Conservation (phyloP, 2,797 vertebrate species). For the Dermochelys coriacea region DNA sequence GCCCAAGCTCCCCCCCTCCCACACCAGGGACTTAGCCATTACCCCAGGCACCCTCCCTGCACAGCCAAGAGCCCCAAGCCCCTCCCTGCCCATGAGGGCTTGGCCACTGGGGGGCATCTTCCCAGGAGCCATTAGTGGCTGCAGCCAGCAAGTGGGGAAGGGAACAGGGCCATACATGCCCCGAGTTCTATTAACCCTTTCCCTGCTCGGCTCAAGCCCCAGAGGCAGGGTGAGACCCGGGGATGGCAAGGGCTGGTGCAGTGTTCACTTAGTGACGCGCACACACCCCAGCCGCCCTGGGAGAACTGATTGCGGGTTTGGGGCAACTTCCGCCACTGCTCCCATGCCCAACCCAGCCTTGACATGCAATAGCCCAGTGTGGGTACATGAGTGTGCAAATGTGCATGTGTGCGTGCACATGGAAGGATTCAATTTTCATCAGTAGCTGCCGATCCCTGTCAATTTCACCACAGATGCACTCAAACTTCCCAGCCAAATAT, state of each 20-base stretch:
- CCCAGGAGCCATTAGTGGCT: not conserved
- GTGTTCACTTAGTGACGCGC: not conserved
- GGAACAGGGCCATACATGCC: not conserved
- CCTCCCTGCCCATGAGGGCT: not conserved
- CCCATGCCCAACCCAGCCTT: not conserved
- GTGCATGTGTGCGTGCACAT: accelerated
- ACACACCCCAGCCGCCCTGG: no score
- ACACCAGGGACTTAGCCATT: not conserved
- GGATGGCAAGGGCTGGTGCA: not conserved
- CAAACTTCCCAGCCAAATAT: not conserved
- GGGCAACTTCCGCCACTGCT: not conserved
- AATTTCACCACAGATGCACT: not conserved
- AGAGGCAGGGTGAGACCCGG: not conserved
- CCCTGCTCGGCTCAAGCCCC: not conserved
- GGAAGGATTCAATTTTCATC: not conserved
- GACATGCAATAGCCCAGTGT: not conserved
- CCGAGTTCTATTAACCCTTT: not conserved
- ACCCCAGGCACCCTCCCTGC: not conserved
- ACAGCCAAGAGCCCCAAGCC: not conserved
- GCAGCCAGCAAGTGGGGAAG: not conserved
- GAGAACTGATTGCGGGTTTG: not conserved
- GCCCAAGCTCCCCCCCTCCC: not conserved
- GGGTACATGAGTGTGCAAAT: not conserved
- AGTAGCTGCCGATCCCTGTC: not conserved
- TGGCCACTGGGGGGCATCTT: not conserved